Conservation (phyloP, 2,797 vertebrate species). For the Odontamblyopus lacepedii region DNA sequence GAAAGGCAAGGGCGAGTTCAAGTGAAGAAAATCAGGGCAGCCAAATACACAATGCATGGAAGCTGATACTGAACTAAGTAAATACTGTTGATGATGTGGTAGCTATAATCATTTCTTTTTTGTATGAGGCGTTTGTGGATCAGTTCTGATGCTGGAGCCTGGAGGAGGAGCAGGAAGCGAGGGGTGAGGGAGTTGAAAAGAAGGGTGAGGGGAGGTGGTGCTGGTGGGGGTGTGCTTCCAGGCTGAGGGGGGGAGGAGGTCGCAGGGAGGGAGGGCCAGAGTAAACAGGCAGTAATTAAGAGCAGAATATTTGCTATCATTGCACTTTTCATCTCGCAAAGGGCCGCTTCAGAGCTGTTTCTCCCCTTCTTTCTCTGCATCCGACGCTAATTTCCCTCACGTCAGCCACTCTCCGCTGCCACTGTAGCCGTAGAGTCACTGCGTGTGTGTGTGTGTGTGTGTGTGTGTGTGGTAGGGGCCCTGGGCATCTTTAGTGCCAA, state of each 20-base stretch:
- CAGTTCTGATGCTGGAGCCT: slow-evolving; percentile 25
- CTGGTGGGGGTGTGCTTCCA: slow-evolving; percentile 40
- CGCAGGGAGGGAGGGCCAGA: slow-evolving; percentile 42
- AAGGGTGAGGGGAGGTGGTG: slow-evolving; percentile 17
- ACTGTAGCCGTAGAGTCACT: slow-evolving; percentile 42
- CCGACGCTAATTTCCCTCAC: slow-evolving; percentile 60
- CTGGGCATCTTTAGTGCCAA: slow-evolving; percentile 75
- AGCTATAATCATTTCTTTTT: not conserved
- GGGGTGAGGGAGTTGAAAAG: slow-evolving; percentile 40
- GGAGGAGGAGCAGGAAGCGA: slow-evolving; percentile 28
- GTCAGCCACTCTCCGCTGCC: slow-evolving; percentile 61
- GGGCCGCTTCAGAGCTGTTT: slow-evolving; percentile 65
- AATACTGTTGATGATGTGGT: too few species aligned
- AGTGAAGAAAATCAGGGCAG: too few species aligned
- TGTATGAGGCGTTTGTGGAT: slow-evolving; percentile 24
- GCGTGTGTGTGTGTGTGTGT: slow-evolving; percentile 44
- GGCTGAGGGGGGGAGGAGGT: slow-evolving; percentile 37
- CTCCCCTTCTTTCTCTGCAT: slow-evolving; percentile 34
- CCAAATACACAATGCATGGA: too few species aligned
- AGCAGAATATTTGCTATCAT: slow-evolving; percentile 75
- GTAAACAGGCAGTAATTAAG: slow-evolving; percentile 82
- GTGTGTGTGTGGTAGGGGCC: slow-evolving; percentile 48
- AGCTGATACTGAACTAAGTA: too few species aligned
- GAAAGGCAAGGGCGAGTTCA: too few species aligned
- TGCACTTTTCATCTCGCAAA: slow-evolving; percentile 73